Evolutionary conservation across 2,797 vertebrate genomes (phyloP).

Genomic region (Oophaga sylvatica): DNA sequence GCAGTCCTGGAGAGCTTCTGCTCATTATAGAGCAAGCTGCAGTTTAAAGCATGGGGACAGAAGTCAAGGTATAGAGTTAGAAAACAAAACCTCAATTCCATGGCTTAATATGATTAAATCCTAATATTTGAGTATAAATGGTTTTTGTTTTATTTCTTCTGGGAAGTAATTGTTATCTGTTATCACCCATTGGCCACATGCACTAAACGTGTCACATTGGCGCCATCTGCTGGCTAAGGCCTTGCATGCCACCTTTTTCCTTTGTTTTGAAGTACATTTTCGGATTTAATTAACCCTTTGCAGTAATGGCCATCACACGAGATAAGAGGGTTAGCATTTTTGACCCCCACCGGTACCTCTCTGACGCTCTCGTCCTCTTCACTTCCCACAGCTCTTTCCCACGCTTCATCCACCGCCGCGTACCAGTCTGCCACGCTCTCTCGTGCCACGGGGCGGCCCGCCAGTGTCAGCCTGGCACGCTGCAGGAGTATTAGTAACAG

Average conservation of each 20-base stretch:
- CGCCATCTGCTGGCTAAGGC: neutral
- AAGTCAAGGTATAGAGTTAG: too few species aligned
- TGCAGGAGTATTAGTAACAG: slow-evolving; percentile 94
- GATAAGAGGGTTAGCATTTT: too few species aligned
- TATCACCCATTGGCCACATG: neutral
- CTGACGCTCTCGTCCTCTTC: neutral
- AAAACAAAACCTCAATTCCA: too few species aligned
- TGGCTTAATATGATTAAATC: too few species aligned
- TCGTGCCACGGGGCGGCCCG: slow-evolving; percentile 79
- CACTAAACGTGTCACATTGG: neutral
- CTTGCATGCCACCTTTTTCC: too few species aligned
- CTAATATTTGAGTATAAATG: too few species aligned
- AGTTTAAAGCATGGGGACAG: too few species aligned
- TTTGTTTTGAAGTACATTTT: neutral
- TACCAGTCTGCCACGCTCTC: slow-evolving; percentile 85
- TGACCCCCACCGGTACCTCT: neutral
- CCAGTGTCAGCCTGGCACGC: slow-evolving; percentile 83
- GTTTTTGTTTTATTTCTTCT: neutral
- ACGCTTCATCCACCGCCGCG: slow-evolving; percentile 67
- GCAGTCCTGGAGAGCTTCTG: too few species aligned
- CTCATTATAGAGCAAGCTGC: too few species aligned
- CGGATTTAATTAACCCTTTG: neutral
- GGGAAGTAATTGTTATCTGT: neutral
- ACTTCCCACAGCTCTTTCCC: slow-evolving; percentile 48
- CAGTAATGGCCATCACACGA: neutral